These are phyloP conservation scores for Halichoerus grypus DNA, from an alignment of 2,113 vertebrate genomes.

Conservation along the genomic window DNA sequence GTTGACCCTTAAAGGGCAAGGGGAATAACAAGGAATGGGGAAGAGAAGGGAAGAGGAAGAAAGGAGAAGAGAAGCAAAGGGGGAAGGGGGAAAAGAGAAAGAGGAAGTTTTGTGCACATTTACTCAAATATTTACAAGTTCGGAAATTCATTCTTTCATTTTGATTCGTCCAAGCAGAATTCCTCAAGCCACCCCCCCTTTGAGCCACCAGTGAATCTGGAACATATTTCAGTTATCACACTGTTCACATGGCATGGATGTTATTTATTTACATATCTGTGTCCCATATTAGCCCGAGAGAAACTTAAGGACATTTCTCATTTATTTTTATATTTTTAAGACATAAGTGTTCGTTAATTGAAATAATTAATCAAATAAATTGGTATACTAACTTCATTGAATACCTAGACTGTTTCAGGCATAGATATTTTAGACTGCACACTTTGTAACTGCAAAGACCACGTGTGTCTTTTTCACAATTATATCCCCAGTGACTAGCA, in stretches of 20 bases:
- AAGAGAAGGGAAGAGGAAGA: background rate
- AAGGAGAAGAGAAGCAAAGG: background rate
- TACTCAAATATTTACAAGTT: background rate
- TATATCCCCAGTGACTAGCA: background rate
- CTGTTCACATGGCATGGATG: background rate
- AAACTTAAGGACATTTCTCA: constrained; percentile 41
- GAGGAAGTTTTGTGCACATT: background rate
- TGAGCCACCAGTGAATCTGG: background rate
- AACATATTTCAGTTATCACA: background rate
- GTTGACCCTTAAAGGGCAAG: background rate
- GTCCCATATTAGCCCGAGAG: background rate
- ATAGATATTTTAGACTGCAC: background rate
- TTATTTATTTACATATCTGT: background rate
- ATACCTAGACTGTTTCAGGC: background rate
- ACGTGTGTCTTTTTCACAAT: background rate
- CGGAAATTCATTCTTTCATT: background rate
- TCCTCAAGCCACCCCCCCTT: background rate
- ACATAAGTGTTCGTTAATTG: background rate
- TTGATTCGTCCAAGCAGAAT: background rate
- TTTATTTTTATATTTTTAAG: constrained; percentile 6
- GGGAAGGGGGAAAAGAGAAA: background rate
- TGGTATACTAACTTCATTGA: background rate
- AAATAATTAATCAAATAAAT: background rate
- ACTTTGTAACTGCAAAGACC: background rate
- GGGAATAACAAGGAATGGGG: background rate